Evolutionary conservation across 2,888 invertebrate genomes (phyloP), one percentile per base, ranked within the genome.

Genomic region (Tinea semifulvella): DNA sequence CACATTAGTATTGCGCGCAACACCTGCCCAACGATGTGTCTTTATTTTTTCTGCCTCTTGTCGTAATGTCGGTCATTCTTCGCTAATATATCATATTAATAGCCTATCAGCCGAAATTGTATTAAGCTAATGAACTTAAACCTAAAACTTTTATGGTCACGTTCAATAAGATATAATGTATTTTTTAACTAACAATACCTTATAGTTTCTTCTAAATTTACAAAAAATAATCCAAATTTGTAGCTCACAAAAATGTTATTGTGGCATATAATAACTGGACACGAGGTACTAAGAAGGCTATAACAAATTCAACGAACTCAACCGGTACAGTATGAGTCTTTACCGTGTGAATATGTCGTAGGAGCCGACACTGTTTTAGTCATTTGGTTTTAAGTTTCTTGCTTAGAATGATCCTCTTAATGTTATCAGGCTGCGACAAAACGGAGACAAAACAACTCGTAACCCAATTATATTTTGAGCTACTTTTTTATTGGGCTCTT

Each of bases 271-370:
- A 68, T 68, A 77, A 76, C 75, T 68, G 76, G 67, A 64, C 28
- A 31, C 65, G 63, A 61, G 63, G 66, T 73, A 73, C 75, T 68
- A 66, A 73, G 79, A 79, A 79, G 67, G 79, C 69, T 69, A 79
- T 80, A 79, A 80, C 72, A 75, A 79, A 79, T 79, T 76, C 80
- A 79, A 79, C 77, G 80, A 80, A 80, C 80, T 71, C 74, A 75
- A 70, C 75, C 71, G 71, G 76, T 75, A 74, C 65, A 69, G 74
- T 72, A 73, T 69, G 74, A 77, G 68, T 75, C 66, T 63, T 60
- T 69, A 75, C 77, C 77, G 79, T 79, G 79, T 79, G 79, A 77
- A 79, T 74, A 68, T 69, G 63, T 64, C 63, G 61, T 62, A 63
- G 64, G 60, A 62, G 63, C 66, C 59, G 43, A 13, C 22, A 61